Evolutionary conservation across 2,113 vertebrate species (phyloP).

Genomic region (Uria aalge): DNA sequence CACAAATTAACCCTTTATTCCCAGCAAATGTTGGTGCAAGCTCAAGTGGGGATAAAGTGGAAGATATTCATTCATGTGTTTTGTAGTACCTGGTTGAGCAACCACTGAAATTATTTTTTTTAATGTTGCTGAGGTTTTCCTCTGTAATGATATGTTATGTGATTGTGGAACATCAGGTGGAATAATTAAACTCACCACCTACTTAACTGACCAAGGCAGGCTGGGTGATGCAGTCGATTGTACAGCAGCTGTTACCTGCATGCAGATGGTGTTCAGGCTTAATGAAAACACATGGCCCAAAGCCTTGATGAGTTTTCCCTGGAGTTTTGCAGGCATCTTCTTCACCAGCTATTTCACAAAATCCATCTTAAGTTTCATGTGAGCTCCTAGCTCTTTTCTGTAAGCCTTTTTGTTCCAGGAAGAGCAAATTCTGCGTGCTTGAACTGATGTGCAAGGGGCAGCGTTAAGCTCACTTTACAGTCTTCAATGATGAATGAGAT

Average conservation of each 20-base stretch:
- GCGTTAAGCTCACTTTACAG: neutral
- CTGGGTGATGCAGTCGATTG: neutral
- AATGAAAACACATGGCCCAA: slow-evolving; percentile 14
- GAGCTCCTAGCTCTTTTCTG: neutral
- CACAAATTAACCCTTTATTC: neutral
- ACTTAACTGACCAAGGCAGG: slow-evolving; percentile 18
- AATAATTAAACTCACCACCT: slow-evolving; percentile 36
- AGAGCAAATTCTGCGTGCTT: neutral
- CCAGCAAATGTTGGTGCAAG: neutral
- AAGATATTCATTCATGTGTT: neutral
- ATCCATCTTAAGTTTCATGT: neutral
- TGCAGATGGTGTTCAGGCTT: slow-evolving; percentile 1
- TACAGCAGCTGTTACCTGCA: neutral
- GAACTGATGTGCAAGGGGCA: neutral
- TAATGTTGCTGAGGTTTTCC: neutral
- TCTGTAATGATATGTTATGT: neutral
- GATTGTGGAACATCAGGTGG: neutral
- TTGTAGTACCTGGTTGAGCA: neutral
- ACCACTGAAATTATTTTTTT: neutral
- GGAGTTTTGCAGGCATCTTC: neutral
- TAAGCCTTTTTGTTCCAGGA: neutral
- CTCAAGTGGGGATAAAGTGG: neutral
- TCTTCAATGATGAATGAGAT: neutral
- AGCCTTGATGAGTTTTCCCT: neutral
- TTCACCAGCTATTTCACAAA: neutral